Base-by-base conservation (phyloP, 2,888 invertebrate species). In the Chloroclystis v-ata region DNA sequence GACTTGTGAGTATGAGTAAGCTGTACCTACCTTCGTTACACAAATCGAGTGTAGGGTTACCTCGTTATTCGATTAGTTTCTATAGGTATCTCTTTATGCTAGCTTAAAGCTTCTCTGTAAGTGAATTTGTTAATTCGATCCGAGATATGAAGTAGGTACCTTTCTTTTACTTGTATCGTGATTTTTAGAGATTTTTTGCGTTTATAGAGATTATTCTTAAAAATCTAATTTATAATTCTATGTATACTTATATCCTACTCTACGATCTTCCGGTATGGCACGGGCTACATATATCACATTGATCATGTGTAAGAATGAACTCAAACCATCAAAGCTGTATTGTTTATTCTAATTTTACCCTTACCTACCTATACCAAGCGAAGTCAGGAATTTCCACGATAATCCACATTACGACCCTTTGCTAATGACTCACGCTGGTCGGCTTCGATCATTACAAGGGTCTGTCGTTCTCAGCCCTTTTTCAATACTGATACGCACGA, bases 381-480 rank as follows among this genome's bases (percentile, higher is more conserved):
- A 28, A 14, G 20, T 33, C n/a, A 12, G 25, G 29, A 37, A 42
- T 37, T 47, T 38, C 47, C 43, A 39, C 39, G 8, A 28, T 28
- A 46, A 40, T 10, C 35, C 20, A 16, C 24, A 28, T 11, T 33
- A 13, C 42, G 32, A 42, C 47, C 47, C 28, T 43, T 30, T 35
- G 16, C 29, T 25, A 44, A 30, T 38, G 32, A 33, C 32, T 16
- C 32, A 33, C 32, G 33, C 33, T 33, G 28, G 42, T 37, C 32
- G 13, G 26, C 11, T 38, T 12, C 24, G 33, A 38, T 38, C 38
- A 38, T 43, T 32, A 26, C 28, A 13, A 39, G 43, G 43, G 39
- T 35, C 24, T 43, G 20, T 30, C 38, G 32, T 38, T 24, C 32
- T 38, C 14, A 20, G 12, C 11, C 20, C n/a, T 26, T 30, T 37